These are phyloP conservation scores for Morone chrysops DNA, from an alignment of 2,113 vertebrate species.

Conservation along the genomic window DNA sequence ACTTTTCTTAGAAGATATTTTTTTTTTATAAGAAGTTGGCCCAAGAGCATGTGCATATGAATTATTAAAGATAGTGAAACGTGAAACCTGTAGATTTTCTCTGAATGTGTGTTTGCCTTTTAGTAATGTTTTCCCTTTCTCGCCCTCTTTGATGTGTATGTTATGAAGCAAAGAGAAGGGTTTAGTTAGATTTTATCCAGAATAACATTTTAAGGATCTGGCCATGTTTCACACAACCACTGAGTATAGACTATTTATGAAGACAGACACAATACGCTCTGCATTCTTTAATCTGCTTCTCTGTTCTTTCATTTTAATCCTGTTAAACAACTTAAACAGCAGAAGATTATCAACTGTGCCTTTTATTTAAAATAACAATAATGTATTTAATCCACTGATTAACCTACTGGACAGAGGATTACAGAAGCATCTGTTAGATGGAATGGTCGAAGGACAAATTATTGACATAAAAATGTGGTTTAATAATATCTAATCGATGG, in stretches of 20 bases:
- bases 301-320: constrained; percentile 58
- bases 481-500: constrained; percentile 1
- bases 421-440: constrained; percentile 24
- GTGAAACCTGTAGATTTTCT: constrained; percentile 35
- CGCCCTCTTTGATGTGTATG: constrained; percentile 14
- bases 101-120: constrained; percentile 29
- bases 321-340: constrained; percentile 42
- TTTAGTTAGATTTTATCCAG: constrained; percentile 3
- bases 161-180: constrained; percentile 12
- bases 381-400: constrained; percentile 54
- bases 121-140: not conserved
- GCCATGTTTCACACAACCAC: not conserved
- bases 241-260: constrained; percentile 5
- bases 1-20: constrained; percentile 11
- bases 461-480: constrained; percentile 20
- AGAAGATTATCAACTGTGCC: constrained; percentile 39
- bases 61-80: constrained; percentile 48
- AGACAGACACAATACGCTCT: constrained; percentile 12
- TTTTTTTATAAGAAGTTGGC: constrained; percentile 36
- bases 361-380: constrained; percentile 52
- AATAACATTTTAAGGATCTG: constrained; percentile 4
- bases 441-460: constrained; percentile 15
- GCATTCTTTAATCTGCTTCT: constrained; percentile 39
- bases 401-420: constrained; percentile 37
- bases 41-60: constrained; percentile 43